phyloP scores from a whole-genome alignment of 2,113 vertebrate species.

The Eolophus roseicapilla region DNA sequence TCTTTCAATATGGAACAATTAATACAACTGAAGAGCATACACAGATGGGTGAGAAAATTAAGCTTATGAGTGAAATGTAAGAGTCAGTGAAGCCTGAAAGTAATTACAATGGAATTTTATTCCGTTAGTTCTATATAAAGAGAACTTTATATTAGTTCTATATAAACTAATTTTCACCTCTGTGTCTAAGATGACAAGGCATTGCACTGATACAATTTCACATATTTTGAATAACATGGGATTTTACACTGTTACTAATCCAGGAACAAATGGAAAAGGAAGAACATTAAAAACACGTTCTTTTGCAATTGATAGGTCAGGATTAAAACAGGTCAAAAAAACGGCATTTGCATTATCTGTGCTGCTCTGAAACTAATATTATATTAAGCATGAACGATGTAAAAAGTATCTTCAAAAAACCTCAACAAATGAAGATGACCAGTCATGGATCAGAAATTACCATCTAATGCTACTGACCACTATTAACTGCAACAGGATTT shows the following conservation, averaged over 20 bases:
- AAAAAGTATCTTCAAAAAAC: background rate
- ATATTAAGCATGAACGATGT: background rate
- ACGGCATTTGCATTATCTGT: background rate
- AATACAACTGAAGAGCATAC: background rate
- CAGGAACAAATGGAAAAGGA: background rate
- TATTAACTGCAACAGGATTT: background rate
- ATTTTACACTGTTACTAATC: background rate
- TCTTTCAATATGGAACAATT: conserved; percentile 21
- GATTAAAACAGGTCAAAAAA: background rate
- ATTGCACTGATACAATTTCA: background rate
- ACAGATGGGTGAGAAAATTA: conserved; percentile 38
- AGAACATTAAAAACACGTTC: background rate
- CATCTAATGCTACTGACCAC: background rate
- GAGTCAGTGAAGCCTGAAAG: conserved; percentile 17
- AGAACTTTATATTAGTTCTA: background rate
- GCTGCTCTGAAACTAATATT: background rate
- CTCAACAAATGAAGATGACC: rapidly evolving
- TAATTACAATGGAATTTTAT: background rate
- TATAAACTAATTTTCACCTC: conserved; percentile 21
- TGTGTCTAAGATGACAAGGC: background rate
- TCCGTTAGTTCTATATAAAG: background rate
- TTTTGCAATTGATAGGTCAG: background rate
- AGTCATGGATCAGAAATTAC: background rate
- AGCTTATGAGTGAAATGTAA: background rate
- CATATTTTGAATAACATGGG: background rate